These are phyloP conservation scores for Corynorhinus townsendii DNA, from an alignment of 2,113 vertebrate species.

Conservation along the genomic window DNA sequence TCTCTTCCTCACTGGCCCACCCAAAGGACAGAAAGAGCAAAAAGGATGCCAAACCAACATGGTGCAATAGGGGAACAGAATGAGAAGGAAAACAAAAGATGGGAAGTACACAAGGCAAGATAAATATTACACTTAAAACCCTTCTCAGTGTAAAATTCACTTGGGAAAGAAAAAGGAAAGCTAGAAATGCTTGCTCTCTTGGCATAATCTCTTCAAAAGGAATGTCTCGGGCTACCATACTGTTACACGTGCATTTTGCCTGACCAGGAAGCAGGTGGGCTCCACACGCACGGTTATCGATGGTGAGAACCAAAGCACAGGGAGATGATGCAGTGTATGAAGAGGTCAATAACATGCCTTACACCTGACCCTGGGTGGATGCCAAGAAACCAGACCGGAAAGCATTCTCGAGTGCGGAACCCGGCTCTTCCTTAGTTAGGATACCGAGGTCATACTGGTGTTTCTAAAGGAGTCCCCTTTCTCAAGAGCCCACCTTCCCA, in stretches of 20 bases:
- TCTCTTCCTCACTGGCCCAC: neutral
- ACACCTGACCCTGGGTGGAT: neutral
- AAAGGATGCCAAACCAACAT: neutral
- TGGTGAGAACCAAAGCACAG: neutral
- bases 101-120: neutral
- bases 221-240: neutral
- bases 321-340: neutral
- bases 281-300: neutral
- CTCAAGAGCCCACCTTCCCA: neutral
- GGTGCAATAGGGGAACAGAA: neutral
- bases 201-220: neutral
- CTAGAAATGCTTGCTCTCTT: neutral
- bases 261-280: neutral
- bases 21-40: neutral
- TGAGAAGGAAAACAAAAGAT: neutral
- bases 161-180: neutral
- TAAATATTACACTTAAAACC: neutral
- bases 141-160: neutral
- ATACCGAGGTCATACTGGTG: neutral
- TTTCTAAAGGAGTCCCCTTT: neutral
- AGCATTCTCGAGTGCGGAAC: fast-evolving
- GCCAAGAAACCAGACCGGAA: neutral
- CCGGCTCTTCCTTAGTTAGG: neutral
- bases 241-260: neutral
- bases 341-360: neutral